Percentiles rank a stretch among this genome's conserved stretches.
These are phyloP conservation scores for Nipponia nippon DNA, from an alignment of 2,113 vertebrate species.

Conservation along the genomic window DNA sequence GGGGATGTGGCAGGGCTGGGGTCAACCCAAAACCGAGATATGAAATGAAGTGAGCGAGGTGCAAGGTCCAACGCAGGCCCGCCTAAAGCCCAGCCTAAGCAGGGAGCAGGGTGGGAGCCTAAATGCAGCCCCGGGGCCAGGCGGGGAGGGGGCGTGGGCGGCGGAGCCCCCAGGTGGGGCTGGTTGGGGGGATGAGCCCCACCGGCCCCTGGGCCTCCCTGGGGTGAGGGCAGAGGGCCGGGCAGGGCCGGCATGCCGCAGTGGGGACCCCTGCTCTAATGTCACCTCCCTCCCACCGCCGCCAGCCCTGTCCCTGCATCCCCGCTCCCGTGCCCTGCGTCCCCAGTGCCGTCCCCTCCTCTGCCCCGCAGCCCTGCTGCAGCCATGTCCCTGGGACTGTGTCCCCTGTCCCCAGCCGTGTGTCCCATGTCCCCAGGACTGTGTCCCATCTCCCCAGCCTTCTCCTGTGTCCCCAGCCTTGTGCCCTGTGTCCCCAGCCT, in stretches of 20 bases:
- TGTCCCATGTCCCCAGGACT: not conserved
- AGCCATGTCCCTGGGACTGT: not conserved
- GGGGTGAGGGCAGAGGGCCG: not conserved
- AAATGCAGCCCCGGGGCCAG: not conserved
- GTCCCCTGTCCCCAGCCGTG: too few species aligned
- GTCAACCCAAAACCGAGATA: too few species aligned
- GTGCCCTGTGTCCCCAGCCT: not conserved
- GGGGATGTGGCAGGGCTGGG: not conserved
- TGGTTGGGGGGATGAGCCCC: not conserved
- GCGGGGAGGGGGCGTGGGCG: not conserved
- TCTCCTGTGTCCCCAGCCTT: not conserved
- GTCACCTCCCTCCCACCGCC: not conserved
- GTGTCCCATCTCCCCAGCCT: not conserved
- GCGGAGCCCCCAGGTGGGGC: not conserved
- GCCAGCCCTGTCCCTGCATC: not conserved
- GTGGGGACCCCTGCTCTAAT: not conserved
- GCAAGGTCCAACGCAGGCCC: too few species aligned
- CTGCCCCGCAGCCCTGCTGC: not conserved
- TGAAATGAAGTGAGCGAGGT: accelerated
- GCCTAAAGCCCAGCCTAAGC: not conserved
- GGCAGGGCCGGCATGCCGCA: not conserved
- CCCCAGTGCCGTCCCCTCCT: not conserved
- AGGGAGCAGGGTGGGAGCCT: not conserved
- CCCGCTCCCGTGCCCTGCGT: not conserved
- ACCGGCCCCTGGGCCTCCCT: accelerated